Evolutionary conservation across 2,888 invertebrate species (phyloP).

Genomic region (Ceratothoa steindachneri): DNA sequence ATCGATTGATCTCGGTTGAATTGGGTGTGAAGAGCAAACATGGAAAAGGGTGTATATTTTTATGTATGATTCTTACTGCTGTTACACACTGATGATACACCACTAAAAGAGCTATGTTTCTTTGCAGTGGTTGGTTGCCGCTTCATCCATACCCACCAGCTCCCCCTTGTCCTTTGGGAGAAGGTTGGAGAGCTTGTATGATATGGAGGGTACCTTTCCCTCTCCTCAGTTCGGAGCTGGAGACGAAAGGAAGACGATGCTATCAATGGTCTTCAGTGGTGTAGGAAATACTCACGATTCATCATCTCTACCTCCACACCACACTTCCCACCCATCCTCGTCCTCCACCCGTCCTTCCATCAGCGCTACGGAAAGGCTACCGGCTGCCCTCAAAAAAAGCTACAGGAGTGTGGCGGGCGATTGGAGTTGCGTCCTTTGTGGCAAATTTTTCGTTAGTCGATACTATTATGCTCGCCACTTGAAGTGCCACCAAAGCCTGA

Average conservation of each 20-base stretch:
- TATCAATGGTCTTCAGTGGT: no score
- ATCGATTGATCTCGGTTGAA: no score
- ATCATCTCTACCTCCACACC: not conserved
- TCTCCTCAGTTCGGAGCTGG: no score
- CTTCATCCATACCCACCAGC: no score
- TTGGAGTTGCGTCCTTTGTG: conserved; percentile 37
- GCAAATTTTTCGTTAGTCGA: conserved; percentile 36
- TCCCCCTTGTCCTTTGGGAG: not conserved
- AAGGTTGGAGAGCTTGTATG: not conserved
- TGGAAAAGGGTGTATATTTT: no score
- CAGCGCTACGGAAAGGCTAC: not conserved
- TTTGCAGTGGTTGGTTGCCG: conserved; percentile 2
- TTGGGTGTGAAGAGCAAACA: no score
- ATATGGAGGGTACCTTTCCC: no score
- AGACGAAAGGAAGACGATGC: no score
- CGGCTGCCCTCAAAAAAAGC: not conserved
- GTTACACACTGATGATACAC: no score
- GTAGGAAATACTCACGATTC: no score
- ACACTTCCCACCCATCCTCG: not conserved
- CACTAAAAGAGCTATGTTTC: not conserved
- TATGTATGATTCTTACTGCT: no score
- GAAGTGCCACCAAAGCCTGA: conserved; percentile 37
- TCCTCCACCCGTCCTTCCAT: not conserved
- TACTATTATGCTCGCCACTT: conserved; percentile 44
- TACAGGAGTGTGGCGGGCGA: no score